A percentile compares a stretch with the other conserved stretches of the same genome.
These are phyloP conservation scores for Harpagoxenus sublaevis DNA, from an alignment of 2,888 invertebrate species.

Conservation along the genomic window DNA sequence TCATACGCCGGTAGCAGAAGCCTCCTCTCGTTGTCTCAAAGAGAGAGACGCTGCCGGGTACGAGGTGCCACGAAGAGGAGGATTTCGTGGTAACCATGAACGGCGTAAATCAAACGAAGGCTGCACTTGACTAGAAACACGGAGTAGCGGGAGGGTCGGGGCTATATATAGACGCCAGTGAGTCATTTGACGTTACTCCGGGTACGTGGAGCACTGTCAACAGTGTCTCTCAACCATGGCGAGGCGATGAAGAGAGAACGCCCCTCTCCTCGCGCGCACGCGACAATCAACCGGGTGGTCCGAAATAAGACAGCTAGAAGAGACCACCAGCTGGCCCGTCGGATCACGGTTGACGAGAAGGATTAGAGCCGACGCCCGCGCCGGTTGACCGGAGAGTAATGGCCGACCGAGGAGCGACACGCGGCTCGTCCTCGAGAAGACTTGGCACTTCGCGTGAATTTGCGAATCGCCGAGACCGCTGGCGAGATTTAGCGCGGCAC, in stretches of 20 bases:
- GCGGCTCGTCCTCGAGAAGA: conserved; percentile 39
- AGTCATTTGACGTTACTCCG: conserved; percentile 79
- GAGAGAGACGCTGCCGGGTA: conserved; percentile 46
- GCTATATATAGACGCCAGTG: conserved; percentile 80
- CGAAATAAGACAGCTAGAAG: conserved; percentile 53
- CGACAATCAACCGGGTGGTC: conserved; percentile 61
- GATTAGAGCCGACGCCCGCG: conserved; percentile 53
- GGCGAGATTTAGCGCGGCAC: conserved; percentile 13
- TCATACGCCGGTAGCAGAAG: conserved; percentile 24
- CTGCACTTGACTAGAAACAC: conserved; percentile 83
- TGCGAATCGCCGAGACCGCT: not conserved
- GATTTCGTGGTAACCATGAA: conserved; percentile 79
- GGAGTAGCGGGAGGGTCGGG: conserved; percentile 78
- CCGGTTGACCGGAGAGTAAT: conserved; percentile 56
- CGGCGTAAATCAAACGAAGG: conserved; percentile 82
- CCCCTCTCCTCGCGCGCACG: conserved; percentile 25
- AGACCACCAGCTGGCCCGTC: conserved; percentile 52
- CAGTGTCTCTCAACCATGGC: conserved; percentile 78
- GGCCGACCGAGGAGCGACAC: conserved; percentile 19
- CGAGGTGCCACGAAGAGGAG: conserved; percentile 69
- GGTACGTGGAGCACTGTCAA: conserved; percentile 75
- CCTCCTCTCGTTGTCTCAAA: conserved; percentile 37
- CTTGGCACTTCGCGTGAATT: not conserved
- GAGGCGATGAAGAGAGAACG: conserved; percentile 33
- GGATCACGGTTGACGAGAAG: conserved; percentile 53